Evolutionary conservation across 1,140 invertebrate species (phyloP), one percentile per base, ranked within the genome.

Genomic region (Nasonia giraulti): DNA sequence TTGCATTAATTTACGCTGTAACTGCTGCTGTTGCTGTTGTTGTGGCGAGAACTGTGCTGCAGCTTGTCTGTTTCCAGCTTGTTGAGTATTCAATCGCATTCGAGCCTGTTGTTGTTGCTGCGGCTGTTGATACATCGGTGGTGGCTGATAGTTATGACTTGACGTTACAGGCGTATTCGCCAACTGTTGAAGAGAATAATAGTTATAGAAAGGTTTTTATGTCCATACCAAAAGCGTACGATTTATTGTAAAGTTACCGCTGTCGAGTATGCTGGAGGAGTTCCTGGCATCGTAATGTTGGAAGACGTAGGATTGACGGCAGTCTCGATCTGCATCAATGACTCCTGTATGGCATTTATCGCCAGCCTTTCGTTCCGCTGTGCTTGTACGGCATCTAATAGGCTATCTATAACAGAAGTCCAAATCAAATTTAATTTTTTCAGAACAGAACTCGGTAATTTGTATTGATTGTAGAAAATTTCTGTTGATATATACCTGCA

Each of bases 341-440:
- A 97, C 91, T 97, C 96, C 89, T 98, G 97, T 89, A 99, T 99
- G 12, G 95, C 97, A 89, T 96, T 97, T 80, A 99, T 98, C 23
- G 97, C 97, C 92, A 96, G 95, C 90, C 96, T 96, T 88, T 97
- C 97, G 87, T 96, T 96, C 62, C 92, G 92, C 33, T 91, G 91
- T 83, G 91, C 90, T 89, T 92, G 93, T 8, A 93, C 92, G 37
- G 88, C 89, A 86, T 93, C 93, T 86, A 95, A 89, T 79, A 94
- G 89, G 89, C 93, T 94, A 84, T 93, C 91, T 87, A 94, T 92
- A 83, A 74, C 80, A 83, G 75, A 69, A 74, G 40, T 86, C 80
- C 80, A 88, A 89, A 85, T 87, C 73, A 55, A 86, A 84, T 71
- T 23, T 83, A 89, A 88, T 85, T 77, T 20, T 62, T 62, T 62